Evolutionary conservation across 2,888 invertebrate species (phyloP).

Genomic region (Schrankia costaestrigalis): DNA sequence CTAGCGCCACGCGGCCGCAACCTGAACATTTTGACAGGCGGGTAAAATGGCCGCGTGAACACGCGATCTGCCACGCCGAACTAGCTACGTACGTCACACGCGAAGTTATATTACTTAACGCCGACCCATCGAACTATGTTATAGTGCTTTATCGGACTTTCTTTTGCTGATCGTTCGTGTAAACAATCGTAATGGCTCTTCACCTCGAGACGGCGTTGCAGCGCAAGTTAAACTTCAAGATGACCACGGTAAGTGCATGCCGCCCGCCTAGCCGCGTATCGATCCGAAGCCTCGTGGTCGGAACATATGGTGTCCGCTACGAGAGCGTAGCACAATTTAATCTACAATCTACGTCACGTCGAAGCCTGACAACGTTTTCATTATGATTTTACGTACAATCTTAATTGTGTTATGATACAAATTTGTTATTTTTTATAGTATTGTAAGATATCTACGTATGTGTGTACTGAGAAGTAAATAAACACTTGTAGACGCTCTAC

Average conservation of each 20-base stretch:
- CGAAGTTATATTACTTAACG: conserved; percentile 65
- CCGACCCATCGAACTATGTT: conserved; percentile 61
- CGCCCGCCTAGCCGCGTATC: conserved; percentile 60
- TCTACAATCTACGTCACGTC: conserved; percentile 45
- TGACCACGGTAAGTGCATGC: conserved; percentile 78
- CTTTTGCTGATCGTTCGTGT: conserved; percentile 42
- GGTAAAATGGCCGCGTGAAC: conserved; percentile 77
- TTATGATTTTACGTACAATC: conserved; percentile 30
- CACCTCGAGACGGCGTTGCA: conserved; percentile 77
- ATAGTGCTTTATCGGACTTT: conserved; percentile 59
- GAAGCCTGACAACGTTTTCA: conserved; percentile 37
- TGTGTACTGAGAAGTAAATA: conserved; percentile 60
- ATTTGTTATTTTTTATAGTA: too few species aligned
- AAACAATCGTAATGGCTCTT: conserved; percentile 61
- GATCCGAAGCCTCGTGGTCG: conserved; percentile 69
- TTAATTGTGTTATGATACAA: conserved; percentile 40
- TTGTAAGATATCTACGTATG: conserved; percentile 12
- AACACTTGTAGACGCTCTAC: conserved; percentile 65
- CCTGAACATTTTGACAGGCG: conserved; percentile 65
- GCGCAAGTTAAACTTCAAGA: conserved; percentile 78
- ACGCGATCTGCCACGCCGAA: conserved; percentile 72
- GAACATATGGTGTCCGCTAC: conserved; percentile 75
- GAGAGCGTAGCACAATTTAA: conserved; percentile 50
- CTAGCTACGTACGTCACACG: conserved; percentile 62
- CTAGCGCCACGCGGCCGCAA: conserved; percentile 63